Base-by-base conservation (phyloP, 2,888 invertebrate genomes). In the Chymomyza procnemis region DNA sequence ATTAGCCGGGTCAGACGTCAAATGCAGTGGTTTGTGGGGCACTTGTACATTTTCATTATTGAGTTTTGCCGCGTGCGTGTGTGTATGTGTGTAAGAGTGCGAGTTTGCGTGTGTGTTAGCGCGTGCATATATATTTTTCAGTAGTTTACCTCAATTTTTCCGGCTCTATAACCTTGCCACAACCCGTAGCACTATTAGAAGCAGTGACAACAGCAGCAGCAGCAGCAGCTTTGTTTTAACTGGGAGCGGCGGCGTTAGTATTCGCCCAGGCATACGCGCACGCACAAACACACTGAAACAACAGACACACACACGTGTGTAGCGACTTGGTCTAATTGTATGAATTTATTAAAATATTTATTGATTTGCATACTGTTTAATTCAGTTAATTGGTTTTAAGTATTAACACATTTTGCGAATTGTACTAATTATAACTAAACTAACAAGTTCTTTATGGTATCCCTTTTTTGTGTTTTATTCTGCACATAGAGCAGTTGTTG, bases 221-320 rank as follows among this genome's bases (percentile, higher is more conserved):
- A 50, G 52, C 61, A 46, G 61, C 63, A 63, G 64, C 64, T 64
- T 58, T 64, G 64, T 64, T 64, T 64, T 50, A 63, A 56, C 50
- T 64, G 57, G 64, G 64, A 64, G 63, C 64, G 64, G 57, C 64
- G 58, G 34, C 41, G 63, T 18, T 50, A 21, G 48, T 50, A 41
- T 18, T 41, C 18, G 34, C 54, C 50, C 61, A 52, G 61, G 52
- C 61, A 61, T 18, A 26, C 61, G 22, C 30, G 60, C 50, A 61
- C 19, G 14, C 16, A 50, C 50, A 50, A 19, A 50, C 50, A 50
- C 50, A 19, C 34, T 41, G 34, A 41, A 41, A 19, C 16, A 16
- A 50, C 50, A 50, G 16, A 50, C 50, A 50, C 50, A 50, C 19
- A 50, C 19, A 50, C 19, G 19, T 19, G 50, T 50, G 18, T 9